Evolutionary conservation across 1,140 invertebrate genomes (phyloP).

Genomic region (Pinna nobilis): DNA sequence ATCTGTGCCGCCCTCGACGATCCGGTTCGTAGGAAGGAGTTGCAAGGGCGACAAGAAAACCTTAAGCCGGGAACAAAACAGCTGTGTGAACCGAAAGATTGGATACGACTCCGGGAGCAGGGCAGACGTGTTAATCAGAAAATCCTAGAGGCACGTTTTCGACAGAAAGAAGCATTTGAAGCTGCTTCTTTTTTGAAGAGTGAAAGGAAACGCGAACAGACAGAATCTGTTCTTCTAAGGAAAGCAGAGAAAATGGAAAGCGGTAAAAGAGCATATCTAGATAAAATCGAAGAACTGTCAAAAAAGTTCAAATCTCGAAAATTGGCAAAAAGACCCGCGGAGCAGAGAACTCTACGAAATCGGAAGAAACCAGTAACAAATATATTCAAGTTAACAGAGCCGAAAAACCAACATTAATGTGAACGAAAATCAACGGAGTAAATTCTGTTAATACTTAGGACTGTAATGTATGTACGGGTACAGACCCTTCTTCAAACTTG

Average conservation of each 20-base stretch:
- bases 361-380: too few species aligned
- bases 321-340: too few species aligned
- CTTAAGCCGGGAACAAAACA: neutral
- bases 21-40: neutral
- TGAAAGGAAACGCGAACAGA: neutral
- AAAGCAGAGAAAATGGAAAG: slow-evolving; percentile 19
- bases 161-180: slow-evolving; percentile 9
- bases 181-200: neutral
- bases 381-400: too few species aligned
- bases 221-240: slow-evolving; percentile 14
- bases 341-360: too few species aligned
- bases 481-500: too few species aligned
- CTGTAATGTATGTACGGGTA: too few species aligned
- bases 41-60: neutral
- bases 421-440: too few species aligned
- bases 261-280: slow-evolving; percentile 20
- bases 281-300: slow-evolving; percentile 17
- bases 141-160: slow-evolving; percentile 20
- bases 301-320: too few species aligned
- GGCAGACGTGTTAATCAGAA: slow-evolving; percentile 12
- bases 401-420: too few species aligned
- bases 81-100: slow-evolving; percentile 26
- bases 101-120: neutral
- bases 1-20: neutral
- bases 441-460: too few species aligned